Percentiles rank a stretch among this genome's conserved stretches.
phyloP scores from a whole-genome alignment of 2,113 vertebrate genomes.

The Malurus elegans region DNA sequence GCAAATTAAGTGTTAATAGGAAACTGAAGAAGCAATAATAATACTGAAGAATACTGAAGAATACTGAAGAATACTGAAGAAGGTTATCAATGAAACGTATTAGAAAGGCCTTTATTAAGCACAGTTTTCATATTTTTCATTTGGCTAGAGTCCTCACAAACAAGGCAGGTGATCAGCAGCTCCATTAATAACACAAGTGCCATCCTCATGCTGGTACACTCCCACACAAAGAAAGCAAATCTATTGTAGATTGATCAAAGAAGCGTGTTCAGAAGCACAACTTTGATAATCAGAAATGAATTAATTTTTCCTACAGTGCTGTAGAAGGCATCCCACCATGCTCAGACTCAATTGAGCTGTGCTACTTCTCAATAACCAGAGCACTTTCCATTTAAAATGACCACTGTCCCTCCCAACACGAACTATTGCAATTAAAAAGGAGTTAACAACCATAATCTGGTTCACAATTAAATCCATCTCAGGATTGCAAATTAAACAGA shows the following conservation, averaged over 20 bases:
- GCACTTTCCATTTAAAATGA: background rate
- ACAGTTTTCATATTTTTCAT: background rate
- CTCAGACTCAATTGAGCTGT: background rate
- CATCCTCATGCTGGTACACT: background rate
- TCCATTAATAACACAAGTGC: background rate
- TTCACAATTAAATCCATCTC: background rate
- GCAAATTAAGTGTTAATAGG: slow-evolving; percentile 20
- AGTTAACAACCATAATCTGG: background rate
- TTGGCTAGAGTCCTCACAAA: background rate
- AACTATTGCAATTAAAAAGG: background rate
- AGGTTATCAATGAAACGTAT: background rate
- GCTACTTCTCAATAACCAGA: background rate
- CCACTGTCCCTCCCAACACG: background rate
- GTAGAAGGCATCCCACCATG: background rate
- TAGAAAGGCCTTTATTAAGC: background rate
- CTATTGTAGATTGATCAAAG: background rate
- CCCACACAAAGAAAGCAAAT: background rate
- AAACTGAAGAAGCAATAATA: slow-evolving; percentile 8
- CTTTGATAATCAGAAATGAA: background rate
- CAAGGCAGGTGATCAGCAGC: background rate
- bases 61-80: too few species aligned
- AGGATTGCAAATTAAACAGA: background rate
- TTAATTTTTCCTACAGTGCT: background rate
- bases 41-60: too few species aligned
- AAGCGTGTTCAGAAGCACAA: background rate